Conservation (phyloP, 2,113 vertebrate genomes). For the Myrmecobius fasciatus region DNA sequence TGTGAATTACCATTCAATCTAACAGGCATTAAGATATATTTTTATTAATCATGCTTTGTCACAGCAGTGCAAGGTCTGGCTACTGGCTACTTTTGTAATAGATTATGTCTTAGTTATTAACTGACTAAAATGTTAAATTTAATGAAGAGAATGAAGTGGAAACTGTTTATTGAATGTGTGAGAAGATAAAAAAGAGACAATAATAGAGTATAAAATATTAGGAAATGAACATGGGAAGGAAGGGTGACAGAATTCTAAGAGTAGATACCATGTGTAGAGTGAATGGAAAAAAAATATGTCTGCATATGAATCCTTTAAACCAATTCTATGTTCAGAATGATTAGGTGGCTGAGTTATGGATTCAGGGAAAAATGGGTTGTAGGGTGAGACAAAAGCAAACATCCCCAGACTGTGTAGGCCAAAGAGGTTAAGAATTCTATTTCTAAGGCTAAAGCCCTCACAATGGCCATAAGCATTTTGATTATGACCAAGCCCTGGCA, state of each 20-base stretch:
- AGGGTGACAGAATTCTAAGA: background rate
- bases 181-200: background rate
- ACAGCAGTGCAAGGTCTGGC: background rate
- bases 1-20: background rate
- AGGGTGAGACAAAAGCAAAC: background rate
- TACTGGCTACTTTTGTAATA: background rate
- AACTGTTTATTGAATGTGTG: background rate
- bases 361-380: background rate
- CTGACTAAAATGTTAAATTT: background rate
- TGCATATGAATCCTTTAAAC: background rate
- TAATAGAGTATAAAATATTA: background rate
- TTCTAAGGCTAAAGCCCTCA: background rate
- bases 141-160: background rate
- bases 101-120: background rate
- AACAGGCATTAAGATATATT: background rate
- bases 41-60: background rate
- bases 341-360: background rate
- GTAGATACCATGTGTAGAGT: background rate
- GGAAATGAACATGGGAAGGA: background rate
- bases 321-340: background rate
- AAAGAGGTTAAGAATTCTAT: background rate
- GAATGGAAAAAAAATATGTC: background rate
- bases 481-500: background rate
- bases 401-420: background rate
- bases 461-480: background rate